Conservation (phyloP, 2,113 vertebrate genomes). For the Sinocyclocheilus grahami region DNA sequence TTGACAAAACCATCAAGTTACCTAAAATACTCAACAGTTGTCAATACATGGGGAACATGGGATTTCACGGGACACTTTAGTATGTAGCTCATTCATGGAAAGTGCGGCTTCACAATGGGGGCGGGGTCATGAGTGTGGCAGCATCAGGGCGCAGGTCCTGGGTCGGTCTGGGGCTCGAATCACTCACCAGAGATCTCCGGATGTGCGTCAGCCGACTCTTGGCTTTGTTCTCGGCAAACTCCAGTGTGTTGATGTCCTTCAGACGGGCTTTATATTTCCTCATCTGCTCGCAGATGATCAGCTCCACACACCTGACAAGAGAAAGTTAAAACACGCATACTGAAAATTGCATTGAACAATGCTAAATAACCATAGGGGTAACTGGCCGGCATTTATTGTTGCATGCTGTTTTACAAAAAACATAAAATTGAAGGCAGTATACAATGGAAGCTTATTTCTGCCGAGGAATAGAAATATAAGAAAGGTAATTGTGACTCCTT, state of each 20-base stretch:
- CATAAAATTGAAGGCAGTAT: background rate
- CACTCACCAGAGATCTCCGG: conserved; percentile 92
- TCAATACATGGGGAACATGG: background rate
- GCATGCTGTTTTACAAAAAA: background rate
- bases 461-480: too few species aligned
- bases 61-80: background rate
- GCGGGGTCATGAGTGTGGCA: background rate
- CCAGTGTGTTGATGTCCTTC: conserved; percentile 96
- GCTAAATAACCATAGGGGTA: background rate
- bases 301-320: conserved; percentile 86
- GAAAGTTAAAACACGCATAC: background rate
- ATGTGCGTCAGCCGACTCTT: conserved; percentile 93
- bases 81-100: background rate
- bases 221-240: conserved; percentile 97
- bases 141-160: too few species aligned
- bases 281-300: conserved; percentile 96
- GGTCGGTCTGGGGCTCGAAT: background rate
- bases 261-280: conserved; percentile 93
- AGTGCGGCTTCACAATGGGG: background rate
- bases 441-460: too few species aligned
- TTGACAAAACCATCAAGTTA: too few species aligned
- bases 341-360: background rate
- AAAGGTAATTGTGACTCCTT: too few species aligned
- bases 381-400: background rate
- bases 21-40: background rate